These are phyloP conservation scores for Brachynemurus nebulosus DNA, from an alignment of 2,888 invertebrate genomes.

Conservation along the genomic window DNA sequence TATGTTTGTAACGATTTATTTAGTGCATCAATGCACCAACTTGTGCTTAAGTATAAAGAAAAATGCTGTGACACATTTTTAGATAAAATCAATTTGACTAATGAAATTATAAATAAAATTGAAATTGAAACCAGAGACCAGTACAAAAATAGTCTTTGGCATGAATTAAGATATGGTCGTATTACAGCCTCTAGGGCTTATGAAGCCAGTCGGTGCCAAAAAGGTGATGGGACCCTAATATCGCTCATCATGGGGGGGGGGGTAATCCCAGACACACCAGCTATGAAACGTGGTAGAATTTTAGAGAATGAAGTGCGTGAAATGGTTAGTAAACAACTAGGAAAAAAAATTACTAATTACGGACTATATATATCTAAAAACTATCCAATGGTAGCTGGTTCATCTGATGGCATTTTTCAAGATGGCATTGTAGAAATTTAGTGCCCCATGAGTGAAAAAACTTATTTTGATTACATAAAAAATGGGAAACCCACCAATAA, in stretches of 20 bases:
- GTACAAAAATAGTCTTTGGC: slow-evolving; percentile 12
- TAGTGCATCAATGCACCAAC: slow-evolving; percentile 10
- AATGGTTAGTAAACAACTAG: slow-evolving; percentile 8
- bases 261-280: slow-evolving; percentile 11
- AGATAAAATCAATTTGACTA: slow-evolving; percentile 9
- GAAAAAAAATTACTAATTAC: slow-evolving; percentile 10
- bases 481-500: slow-evolving; percentile 9
- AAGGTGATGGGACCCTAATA: slow-evolving; percentile 8
- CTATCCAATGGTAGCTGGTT: slow-evolving; percentile 11
- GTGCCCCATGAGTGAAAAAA: slow-evolving; percentile 11
- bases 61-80: slow-evolving; percentile 6
- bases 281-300: slow-evolving; percentile 11
- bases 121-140: slow-evolving; percentile 15
- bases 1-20: slow-evolving; percentile 7
- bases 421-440: slow-evolving; percentile 15
- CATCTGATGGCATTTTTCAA: slow-evolving; percentile 15
- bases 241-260: slow-evolving; percentile 9
- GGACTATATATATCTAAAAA: slow-evolving; percentile 12
- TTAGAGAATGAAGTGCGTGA: slow-evolving; percentile 10
- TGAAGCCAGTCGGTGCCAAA: slow-evolving; percentile 10
- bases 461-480: background rate
- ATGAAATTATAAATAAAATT: slow-evolving; percentile 11
- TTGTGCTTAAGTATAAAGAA: slow-evolving; percentile 10
- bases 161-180: slow-evolving; percentile 10
- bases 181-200: slow-evolving; percentile 7